Base-by-base conservation (phyloP, 2,888 invertebrate genomes). In the Tenthredo distinguenda region DNA sequence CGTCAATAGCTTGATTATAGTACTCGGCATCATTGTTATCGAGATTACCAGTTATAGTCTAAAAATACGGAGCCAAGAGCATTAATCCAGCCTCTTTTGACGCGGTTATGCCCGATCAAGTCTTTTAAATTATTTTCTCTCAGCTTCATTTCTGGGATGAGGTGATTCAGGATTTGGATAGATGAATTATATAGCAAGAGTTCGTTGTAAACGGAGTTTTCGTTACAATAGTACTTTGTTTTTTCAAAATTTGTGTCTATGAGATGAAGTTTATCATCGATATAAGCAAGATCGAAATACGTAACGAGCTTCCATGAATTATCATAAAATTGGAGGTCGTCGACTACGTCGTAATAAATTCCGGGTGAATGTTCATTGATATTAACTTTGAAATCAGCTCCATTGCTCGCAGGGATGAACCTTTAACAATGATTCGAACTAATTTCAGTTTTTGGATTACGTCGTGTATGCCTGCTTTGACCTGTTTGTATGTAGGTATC, bases 1-100 rank as follows among this genome's bases (percentile, higher is more conserved):
- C 62, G 7, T 87, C 86, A 58, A 90, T 89, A 2, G 87, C 86
- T 50, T 87, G 62, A 18, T 87, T 68, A 68, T 81, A 87, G 82
- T 87, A 86, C 43, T 84, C 84, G 0, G 87, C 86, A 85, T 88
- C 88, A 15, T 55, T 85, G 21, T 76, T 76, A 21, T 76, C 76
- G 5, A 76, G 76, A 37, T 76, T 76, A 26, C 76, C 76, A 5
- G 43, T 76, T 40, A 76, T 76, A 18, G 76, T 47, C 62, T 86
- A n/a, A 86, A 37, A 85, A 74, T n/a, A 82, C 68, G 1, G 62
- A 37, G 7, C 86, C 86, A 71, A 72, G 62, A 37, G 50, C 85
- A 77, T 77, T 77, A 62, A 85, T 72, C 18, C 74, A 76, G 7
- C 85, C 85, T 85, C 85, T 47, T 85, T 77, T 85, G 47, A 58